Conservation (phyloP, 2,888 invertebrate genomes). For the Caradrina kadenii region DNA sequence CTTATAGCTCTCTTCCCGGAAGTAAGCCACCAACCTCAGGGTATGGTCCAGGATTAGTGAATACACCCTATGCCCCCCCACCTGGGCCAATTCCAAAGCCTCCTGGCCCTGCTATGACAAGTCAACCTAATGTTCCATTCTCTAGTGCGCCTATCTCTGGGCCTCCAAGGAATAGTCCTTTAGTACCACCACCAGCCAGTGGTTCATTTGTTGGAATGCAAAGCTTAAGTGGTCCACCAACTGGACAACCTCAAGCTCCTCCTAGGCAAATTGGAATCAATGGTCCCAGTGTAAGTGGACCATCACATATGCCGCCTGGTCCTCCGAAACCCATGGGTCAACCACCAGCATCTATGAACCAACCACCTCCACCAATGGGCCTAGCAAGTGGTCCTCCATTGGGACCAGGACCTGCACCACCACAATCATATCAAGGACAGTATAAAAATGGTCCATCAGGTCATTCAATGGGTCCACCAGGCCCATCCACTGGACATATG, state of each 20-base stretch:
- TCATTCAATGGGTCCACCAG: conserved; percentile 58
- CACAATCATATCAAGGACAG: conserved; percentile 67
- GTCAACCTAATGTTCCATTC: conserved; percentile 75
- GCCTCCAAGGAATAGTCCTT: conserved; percentile 76
- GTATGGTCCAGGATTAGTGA: conserved; percentile 66
- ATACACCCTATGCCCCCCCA: conserved; percentile 65
- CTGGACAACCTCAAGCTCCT: conserved; percentile 57
- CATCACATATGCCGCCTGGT: conserved; percentile 54
- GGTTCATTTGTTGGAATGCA: conserved; percentile 59
- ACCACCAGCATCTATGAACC: conserved; percentile 50
- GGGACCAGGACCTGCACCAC: conserved; percentile 40
- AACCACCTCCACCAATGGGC: conserved; percentile 53
- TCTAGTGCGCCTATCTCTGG: conserved; percentile 69
- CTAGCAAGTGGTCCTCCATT: conserved; percentile 37
- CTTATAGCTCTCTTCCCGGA: conserved; percentile 66
- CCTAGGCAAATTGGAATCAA: conserved; percentile 68
- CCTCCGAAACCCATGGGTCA: conserved; percentile 54
- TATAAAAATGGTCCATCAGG: conserved; percentile 71
- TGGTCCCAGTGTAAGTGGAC: conserved; percentile 67
- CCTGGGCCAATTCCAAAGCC: conserved; percentile 63
- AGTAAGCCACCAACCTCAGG: conserved; percentile 66
- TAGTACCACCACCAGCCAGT: conserved; percentile 70
- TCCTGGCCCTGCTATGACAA: conserved; percentile 64
- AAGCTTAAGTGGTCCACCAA: conserved; percentile 63
- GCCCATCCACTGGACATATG: conserved; percentile 52